Evolutionary conservation across 2,113 vertebrate species (phyloP).

Genomic region (Epinephelus lanceolatus): DNA sequence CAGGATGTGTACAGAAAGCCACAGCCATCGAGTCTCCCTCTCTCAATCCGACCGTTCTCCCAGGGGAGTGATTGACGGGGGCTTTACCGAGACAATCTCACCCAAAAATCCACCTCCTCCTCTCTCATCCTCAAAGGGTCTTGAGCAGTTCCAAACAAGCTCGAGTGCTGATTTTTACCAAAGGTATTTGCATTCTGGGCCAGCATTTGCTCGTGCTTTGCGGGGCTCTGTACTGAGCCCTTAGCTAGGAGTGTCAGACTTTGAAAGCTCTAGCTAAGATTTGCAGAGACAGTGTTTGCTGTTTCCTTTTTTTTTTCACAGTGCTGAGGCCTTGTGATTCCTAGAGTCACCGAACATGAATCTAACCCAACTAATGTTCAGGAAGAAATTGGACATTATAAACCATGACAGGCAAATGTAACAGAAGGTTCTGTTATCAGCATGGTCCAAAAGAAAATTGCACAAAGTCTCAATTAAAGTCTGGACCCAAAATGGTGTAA

Average conservation of each 20-base stretch:
- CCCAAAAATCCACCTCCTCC: slow-evolving; percentile 61
- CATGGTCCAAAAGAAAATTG: slow-evolving; percentile 60
- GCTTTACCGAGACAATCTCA: slow-evolving; percentile 66
- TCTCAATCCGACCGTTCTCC: slow-evolving; percentile 56
- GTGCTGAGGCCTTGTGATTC: slow-evolving; percentile 35
- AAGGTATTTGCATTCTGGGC: slow-evolving; percentile 67
- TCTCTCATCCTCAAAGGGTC: slow-evolving; percentile 62
- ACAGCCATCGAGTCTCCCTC: slow-evolving; percentile 25
- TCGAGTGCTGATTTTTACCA: slow-evolving; percentile 45
- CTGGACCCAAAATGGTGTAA: slow-evolving; percentile 49
- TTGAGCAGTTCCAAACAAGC: slow-evolving; percentile 60
- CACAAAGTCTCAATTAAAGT: slow-evolving; percentile 65
- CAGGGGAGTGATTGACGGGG: slow-evolving; percentile 64
- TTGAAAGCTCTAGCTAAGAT: slow-evolving; percentile 58
- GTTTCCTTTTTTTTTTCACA: slow-evolving; percentile 22
- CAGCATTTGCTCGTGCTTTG: slow-evolving; percentile 44
- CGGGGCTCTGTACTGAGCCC: slow-evolving; percentile 55
- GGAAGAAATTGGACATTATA: slow-evolving; percentile 46
- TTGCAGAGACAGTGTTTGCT: slow-evolving; percentile 47
- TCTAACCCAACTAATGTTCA: slow-evolving; percentile 44
- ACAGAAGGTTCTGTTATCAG: slow-evolving; percentile 57
- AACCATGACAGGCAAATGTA: slow-evolving; percentile 41
- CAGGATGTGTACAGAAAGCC: slow-evolving; percentile 57
- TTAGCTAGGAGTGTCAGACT: slow-evolving; percentile 56
- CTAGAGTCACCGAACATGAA: slow-evolving; percentile 44